phyloP scores from a whole-genome alignment of 1,140 invertebrate genomes.

The Drosophila mayri region DNA sequence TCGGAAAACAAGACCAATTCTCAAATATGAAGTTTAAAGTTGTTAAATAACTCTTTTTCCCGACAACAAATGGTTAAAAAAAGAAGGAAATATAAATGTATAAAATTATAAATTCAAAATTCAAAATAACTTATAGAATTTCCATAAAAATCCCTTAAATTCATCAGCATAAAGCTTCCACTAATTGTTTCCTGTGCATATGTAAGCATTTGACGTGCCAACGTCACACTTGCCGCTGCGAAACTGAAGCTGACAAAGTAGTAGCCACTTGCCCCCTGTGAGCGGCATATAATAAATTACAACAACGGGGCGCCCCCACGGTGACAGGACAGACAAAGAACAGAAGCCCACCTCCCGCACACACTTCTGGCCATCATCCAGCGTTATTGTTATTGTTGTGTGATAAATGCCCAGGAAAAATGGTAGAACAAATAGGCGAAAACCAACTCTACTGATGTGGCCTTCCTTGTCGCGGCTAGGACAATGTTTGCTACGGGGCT shows the following conservation, averaged over 20 bases:
- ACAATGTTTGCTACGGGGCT: constrained; percentile 10
- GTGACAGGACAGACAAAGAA: constrained; percentile 68
- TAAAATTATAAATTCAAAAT: background rate
- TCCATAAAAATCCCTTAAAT: background rate
- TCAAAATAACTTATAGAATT: background rate
- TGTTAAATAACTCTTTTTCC: background rate
- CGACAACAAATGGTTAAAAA: background rate
- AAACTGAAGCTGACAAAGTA: constrained; percentile 34
- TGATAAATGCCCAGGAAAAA: constrained; percentile 50
- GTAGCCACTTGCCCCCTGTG: constrained; percentile 64
- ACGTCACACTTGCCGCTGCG: constrained; percentile 57
- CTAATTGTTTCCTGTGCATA: constrained; percentile 11
- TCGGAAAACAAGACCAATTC: background rate
- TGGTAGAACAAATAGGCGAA: constrained; percentile 46
- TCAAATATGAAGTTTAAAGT: background rate
- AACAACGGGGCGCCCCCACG: constrained; percentile 43
- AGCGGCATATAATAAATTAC: constrained; percentile 74
- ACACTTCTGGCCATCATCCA: constrained; percentile 17
- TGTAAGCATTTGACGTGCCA: constrained; percentile 71
- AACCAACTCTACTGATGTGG: constrained; percentile 33
- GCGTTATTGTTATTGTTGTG: constrained; percentile 53
- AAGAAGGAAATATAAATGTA: background rate
- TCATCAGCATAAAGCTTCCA: too few relatives aligned
- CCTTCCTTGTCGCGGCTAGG: constrained; percentile 32
- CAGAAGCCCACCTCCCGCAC: constrained; percentile 19